phyloP scores from a whole-genome alignment of 1,140 invertebrate genomes.

The Drosophila murphyi region DNA sequence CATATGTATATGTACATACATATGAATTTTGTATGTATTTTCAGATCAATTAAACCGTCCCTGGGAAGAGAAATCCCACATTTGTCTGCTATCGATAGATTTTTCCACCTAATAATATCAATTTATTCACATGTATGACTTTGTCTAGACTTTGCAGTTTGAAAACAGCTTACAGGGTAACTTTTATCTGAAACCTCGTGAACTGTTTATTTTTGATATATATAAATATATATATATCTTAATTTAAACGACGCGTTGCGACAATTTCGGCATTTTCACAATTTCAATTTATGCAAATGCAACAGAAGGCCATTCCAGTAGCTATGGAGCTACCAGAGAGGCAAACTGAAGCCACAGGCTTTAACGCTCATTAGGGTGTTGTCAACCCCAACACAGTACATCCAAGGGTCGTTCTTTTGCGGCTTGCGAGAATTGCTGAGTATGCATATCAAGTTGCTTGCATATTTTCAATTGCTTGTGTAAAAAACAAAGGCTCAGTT shows the following conservation, averaged over 20 bases:
- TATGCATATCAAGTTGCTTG: conserved; percentile 53
- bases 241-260: conserved; percentile 27
- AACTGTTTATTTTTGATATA: background rate
- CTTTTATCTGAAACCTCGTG: background rate
- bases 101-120: too few species aligned
- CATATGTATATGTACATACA: too few species aligned
- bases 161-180: background rate
- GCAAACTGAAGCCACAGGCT: conserved; percentile 50
- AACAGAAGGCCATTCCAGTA: conserved; percentile 43
- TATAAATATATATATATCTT: background rate
- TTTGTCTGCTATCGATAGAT: too few species aligned
- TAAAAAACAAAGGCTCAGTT: conserved; percentile 6
- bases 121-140: too few species aligned
- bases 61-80: too few species aligned
- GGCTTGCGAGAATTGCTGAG: conserved; percentile 17
- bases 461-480: conserved; percentile 62
- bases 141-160: too few species aligned
- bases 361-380: conserved; percentile 71
- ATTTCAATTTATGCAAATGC: conserved; percentile 80
- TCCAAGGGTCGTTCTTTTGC: background rate
- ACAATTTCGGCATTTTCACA: conserved; percentile 40
- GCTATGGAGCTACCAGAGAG: background rate
- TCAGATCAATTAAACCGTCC: too few species aligned
- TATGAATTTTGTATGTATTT: too few species aligned
- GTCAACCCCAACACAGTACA: conserved; percentile 16